These are phyloP conservation scores for Spheniscus humboldti DNA, from an alignment of 2,797 vertebrate species.

Conservation along the genomic window DNA sequence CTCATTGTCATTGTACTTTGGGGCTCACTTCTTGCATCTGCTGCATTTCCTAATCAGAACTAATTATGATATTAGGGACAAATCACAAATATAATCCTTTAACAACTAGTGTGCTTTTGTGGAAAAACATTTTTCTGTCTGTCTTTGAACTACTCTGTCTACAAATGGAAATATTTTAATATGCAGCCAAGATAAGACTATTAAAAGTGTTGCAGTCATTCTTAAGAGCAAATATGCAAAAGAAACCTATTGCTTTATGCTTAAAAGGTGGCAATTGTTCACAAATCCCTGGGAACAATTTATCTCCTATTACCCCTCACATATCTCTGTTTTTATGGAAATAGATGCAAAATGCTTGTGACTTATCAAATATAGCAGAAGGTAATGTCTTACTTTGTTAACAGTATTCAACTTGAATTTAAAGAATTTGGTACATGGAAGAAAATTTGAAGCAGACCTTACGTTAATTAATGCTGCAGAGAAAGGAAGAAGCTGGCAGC, in stretches of 20 bases:
- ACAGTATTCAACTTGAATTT: conserved; percentile 32
- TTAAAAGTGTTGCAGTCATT: not conserved
- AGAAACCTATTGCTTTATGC: not conserved
- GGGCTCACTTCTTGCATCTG: not conserved
- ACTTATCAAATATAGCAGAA: conserved; percentile 3
- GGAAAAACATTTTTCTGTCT: not conserved
- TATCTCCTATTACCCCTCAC: not conserved
- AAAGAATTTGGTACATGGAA: conserved; percentile 51
- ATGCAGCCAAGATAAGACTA: not conserved
- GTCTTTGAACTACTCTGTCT: not conserved
- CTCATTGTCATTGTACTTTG: not conserved
- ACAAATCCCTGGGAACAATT: not conserved
- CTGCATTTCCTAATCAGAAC: not conserved
- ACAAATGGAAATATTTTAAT: not conserved
- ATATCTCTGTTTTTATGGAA: conserved; percentile 1
- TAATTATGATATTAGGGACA: not conserved
- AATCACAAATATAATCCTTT: not conserved
- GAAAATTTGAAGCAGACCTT: not conserved
- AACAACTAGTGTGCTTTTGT: not conserved
- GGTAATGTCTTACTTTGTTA: conserved; percentile 21
- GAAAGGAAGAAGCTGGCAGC: not conserved
- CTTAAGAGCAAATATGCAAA: not conserved
- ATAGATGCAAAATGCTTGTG: conserved; percentile 8
- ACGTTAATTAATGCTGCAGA: conserved; percentile 39
- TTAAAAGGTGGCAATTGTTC: not conserved